Conservation (phyloP, 2,113 vertebrate genomes). For the Phrynosoma blainvillii region DNA sequence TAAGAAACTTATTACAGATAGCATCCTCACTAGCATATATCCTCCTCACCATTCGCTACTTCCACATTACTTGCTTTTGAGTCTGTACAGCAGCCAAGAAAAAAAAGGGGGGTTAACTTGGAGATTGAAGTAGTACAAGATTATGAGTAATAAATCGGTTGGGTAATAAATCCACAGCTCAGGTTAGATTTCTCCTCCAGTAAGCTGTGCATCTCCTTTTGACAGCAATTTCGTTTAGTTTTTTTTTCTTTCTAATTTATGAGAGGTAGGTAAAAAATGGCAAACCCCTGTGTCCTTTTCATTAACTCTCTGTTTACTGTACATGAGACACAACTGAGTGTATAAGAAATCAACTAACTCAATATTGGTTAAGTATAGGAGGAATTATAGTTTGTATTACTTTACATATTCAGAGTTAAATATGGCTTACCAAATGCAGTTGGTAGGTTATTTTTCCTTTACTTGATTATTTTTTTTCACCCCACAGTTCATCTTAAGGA, state of each 20-base stretch:
- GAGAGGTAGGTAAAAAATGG: neutral
- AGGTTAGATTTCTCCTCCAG: neutral
- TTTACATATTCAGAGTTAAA: neutral
- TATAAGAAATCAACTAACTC: neutral
- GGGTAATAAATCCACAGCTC: too few species aligned
- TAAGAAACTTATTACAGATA: too few species aligned
- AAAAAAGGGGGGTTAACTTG: too few species aligned
- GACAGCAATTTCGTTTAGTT: neutral
- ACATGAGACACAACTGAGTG: neutral
- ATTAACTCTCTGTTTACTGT: too few species aligned
- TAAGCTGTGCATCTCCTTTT: neutral
- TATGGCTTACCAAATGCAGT: neutral
- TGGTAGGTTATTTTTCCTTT: neutral
- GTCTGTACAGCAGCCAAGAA: too few species aligned
- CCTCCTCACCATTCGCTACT: too few species aligned
- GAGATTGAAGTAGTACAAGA: too few species aligned
- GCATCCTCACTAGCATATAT: too few species aligned
- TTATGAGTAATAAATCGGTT: too few species aligned
- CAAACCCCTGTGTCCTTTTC: neutral
- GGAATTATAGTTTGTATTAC: fast-evolving
- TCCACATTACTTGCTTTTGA: too few species aligned
- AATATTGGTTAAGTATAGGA: neutral
- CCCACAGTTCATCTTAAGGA: neutral
- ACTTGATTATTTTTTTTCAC: neutral
- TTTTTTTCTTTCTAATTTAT: too few species aligned